Evolutionary conservation across 2,797 vertebrate genomes (phyloP).

Genomic region (Liasis olivaceus): DNA sequence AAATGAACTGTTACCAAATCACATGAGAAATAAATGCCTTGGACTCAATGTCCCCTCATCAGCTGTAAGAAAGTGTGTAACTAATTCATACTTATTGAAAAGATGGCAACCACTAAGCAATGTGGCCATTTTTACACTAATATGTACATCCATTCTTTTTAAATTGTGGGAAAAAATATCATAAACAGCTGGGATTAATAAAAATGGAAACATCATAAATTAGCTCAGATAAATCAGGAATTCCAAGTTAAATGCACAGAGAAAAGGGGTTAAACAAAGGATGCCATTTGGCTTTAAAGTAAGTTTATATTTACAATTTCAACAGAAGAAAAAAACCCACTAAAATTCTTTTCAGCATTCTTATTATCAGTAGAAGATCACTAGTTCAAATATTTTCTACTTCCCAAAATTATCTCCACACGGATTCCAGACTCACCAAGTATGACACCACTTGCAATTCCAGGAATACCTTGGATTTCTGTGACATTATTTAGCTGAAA

Average conservation of each 20-base stretch:
- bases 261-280: not conserved
- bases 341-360: not conserved
- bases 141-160: not conserved
- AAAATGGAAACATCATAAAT: not conserved
- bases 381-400: not conserved
- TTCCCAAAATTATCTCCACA: not conserved
- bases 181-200: not conserved
- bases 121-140: not conserved
- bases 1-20: too few relatives aligned
- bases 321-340: not conserved
- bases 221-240: not conserved
- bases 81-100: not conserved
- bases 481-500: conserved; percentile 86
- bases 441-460: conserved; percentile 85
- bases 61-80: not conserved
- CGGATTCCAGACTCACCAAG: conserved; percentile 74
- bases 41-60: not conserved
- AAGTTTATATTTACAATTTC: not conserved
- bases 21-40: too few relatives aligned
- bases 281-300: not conserved
- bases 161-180: not conserved
- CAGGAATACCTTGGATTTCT: conserved; percentile 89
- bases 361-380: not conserved
- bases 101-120: not conserved
- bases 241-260: not conserved